Percentiles rank a stretch among this genome's conserved stretches.
Evolutionary conservation across 2,113 vertebrate genomes (phyloP).

Genomic region (Equus quagga): DNA sequence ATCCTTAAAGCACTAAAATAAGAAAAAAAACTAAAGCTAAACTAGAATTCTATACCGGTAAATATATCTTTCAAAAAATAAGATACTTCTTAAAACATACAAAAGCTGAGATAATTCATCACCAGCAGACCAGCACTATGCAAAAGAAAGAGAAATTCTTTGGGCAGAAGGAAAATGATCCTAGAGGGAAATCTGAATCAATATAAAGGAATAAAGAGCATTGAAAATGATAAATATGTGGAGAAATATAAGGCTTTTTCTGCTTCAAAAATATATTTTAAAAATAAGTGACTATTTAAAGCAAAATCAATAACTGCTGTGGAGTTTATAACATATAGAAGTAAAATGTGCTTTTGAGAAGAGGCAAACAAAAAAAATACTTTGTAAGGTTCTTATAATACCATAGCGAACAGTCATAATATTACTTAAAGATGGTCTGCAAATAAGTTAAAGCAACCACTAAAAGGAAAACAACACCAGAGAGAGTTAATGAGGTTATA

Average conservation of each 20-base stretch:
- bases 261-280: not conserved
- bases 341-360: not conserved
- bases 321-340: not conserved
- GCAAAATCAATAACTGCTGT: not conserved
- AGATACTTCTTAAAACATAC: not conserved
- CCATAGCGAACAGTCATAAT: not conserved
- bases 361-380: not conserved
- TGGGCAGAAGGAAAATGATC: not conserved
- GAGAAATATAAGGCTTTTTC: not conserved
- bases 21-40: not conserved
- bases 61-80: not conserved
- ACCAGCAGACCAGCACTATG: not conserved
- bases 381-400: not conserved
- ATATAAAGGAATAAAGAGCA: not conserved
- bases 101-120: not conserved
- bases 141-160: not conserved
- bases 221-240: not conserved
- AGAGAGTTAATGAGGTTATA: not conserved
- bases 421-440: not conserved
- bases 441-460: not conserved
- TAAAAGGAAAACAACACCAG: not conserved
- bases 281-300: not conserved
- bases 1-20: not conserved
- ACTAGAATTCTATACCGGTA: not conserved
- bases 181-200: not conserved